These are phyloP conservation scores for Todiramphus chloris DNA, from an alignment of 2,113 vertebrate species.

Conservation along the genomic window DNA sequence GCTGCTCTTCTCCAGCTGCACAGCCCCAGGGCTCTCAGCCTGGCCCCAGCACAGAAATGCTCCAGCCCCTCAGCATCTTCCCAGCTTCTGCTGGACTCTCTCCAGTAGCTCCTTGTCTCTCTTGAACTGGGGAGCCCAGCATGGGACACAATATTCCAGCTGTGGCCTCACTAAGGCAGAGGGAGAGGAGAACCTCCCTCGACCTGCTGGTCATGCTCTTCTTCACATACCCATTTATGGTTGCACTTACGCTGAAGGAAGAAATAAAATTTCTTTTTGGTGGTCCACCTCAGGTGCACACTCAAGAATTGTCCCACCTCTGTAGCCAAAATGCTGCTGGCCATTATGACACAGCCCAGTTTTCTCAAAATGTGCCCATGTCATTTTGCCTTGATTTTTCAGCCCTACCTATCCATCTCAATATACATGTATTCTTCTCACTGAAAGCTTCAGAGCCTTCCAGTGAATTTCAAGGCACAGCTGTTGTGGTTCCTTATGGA, in stretches of 20 bases:
- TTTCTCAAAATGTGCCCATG: background rate
- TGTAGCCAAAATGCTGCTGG: background rate
- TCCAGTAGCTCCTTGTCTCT: no score
- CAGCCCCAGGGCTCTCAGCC: no score
- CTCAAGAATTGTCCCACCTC: background rate
- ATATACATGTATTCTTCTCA: background rate
- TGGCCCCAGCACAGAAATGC: no score
- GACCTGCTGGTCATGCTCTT: no score
- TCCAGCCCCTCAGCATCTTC: no score
- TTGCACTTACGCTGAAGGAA: background rate
- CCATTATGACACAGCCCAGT: fast-evolving
- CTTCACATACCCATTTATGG: background rate
- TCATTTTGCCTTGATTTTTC: background rate
- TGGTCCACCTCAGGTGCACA: background rate
- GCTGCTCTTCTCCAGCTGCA: no score
- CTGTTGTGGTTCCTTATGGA: background rate
- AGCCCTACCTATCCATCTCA: background rate
- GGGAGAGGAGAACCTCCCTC: no score
- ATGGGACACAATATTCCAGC: no score
- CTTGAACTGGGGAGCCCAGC: no score
- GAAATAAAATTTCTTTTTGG: background rate
- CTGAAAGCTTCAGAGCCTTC: background rate
- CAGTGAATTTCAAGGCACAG: background rate
- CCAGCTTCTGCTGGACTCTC: no score
- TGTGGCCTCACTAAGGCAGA: no score